These are phyloP conservation scores for Circaetus gallicus DNA, from an alignment of 2,113 vertebrate species.

Conservation along the genomic window DNA sequence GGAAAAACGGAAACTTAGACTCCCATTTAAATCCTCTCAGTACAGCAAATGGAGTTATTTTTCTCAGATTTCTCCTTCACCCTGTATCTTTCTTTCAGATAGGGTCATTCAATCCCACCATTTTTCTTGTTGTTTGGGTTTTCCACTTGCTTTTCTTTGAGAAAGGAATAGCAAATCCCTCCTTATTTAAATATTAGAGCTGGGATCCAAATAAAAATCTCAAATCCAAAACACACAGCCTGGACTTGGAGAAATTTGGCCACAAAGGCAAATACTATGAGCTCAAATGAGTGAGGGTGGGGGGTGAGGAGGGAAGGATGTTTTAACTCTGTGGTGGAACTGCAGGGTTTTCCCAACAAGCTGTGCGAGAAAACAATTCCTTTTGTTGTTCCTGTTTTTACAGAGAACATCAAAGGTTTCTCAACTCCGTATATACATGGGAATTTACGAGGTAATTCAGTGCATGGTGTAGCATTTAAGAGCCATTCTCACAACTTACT, in stretches of 20 bases:
- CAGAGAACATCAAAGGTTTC: neutral
- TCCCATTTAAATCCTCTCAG: neutral
- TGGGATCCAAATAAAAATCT: neutral
- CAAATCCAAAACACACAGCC: neutral
- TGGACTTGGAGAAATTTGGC: neutral
- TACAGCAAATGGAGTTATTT: neutral
- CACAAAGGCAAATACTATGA: neutral
- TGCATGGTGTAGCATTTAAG: neutral
- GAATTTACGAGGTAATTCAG: neutral
- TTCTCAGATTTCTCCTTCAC: neutral
- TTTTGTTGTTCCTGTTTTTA: neutral
- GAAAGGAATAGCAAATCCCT: neutral
- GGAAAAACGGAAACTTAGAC: neutral
- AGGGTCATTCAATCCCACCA: neutral
- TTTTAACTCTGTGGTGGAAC: neutral
- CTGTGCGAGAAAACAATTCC: neutral
- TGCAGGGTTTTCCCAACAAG: neutral
- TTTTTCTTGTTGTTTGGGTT: neutral
- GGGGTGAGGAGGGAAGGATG: neutral
- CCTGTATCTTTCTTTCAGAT: neutral
- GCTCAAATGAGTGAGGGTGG: neutral
- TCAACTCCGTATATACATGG: rapidly evolving
- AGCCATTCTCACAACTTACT: neutral
- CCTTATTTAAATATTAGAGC: neutral
- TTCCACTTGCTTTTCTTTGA: neutral